Conservation (phyloP, 1,140 invertebrate species). For the Tetramorium simillimum region DNA sequence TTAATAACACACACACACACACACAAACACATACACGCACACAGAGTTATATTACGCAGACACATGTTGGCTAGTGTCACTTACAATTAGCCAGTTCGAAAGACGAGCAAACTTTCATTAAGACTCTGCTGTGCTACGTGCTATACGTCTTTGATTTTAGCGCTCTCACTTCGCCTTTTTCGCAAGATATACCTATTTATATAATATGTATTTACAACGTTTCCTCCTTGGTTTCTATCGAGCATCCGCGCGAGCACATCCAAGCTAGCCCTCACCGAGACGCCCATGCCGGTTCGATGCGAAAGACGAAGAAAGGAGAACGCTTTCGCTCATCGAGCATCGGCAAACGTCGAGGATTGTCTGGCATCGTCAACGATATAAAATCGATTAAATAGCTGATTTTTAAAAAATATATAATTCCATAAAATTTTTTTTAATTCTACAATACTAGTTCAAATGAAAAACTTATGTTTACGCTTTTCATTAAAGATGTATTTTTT, state of each 20-base stretch:
- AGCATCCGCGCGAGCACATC: slow-evolving; percentile 38
- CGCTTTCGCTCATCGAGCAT: slow-evolving; percentile 37
- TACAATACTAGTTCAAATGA: background rate
- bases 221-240: slow-evolving; percentile 32
- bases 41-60: slow-evolving; percentile 15
- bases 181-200: slow-evolving; percentile 58
- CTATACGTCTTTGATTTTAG: slow-evolving; percentile 66
- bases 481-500: background rate
- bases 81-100: slow-evolving; percentile 39
- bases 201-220: slow-evolving; percentile 43
- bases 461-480: background rate
- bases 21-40: slow-evolving; percentile 2
- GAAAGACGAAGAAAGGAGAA: slow-evolving; percentile 28
- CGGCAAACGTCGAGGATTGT: slow-evolving; percentile 33
- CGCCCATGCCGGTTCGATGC: slow-evolving; percentile 27
- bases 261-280: slow-evolving; percentile 9
- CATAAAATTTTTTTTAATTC: background rate
- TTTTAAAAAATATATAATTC: background rate
- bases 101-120: slow-evolving; percentile 53
- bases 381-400: slow-evolving; percentile 6
- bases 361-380: slow-evolving; percentile 3
- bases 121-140: slow-evolving; percentile 68
- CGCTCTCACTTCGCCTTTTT: slow-evolving; percentile 70
- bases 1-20: background rate
- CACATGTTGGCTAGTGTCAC: slow-evolving; percentile 27